Evolutionary conservation across 2,113 vertebrate genomes (phyloP).

Genomic region (Epinephelus moara): DNA sequence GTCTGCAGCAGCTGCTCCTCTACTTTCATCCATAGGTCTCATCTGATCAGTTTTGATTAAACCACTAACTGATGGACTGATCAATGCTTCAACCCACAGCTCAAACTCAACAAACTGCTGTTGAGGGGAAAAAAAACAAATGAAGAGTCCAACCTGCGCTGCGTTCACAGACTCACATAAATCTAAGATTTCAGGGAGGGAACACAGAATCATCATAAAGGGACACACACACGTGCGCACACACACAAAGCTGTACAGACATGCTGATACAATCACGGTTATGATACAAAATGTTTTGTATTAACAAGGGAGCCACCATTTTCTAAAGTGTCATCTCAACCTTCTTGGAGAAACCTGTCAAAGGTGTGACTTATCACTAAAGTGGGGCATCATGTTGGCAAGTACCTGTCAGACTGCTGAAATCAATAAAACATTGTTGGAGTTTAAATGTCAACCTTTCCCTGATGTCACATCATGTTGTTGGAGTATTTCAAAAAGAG

Average conservation of each 20-base stretch:
- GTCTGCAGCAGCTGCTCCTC: too few relatives aligned
- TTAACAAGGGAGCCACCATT: background rate
- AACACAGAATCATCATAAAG: too few relatives aligned
- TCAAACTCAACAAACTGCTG: too few relatives aligned
- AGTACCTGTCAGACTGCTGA: conserved; percentile 38
- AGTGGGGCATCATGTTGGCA: conserved; percentile 16
- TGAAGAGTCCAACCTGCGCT: too few relatives aligned
- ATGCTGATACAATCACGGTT: background rate
- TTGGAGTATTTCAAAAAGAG: conserved; percentile 43
- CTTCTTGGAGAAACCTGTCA: background rate
- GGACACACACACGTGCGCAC: too few relatives aligned
- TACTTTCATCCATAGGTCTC: too few relatives aligned
- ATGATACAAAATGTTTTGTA: conserved; percentile 11
- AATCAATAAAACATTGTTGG: conserved; percentile 32
- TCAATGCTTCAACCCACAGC: too few relatives aligned
- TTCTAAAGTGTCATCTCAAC: background rate
- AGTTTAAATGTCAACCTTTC: conserved; percentile 56
- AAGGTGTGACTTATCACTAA: conserved; percentile 15
- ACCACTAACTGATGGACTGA: too few relatives aligned
- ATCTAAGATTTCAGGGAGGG: too few relatives aligned
- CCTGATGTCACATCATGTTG: conserved; percentile 33
- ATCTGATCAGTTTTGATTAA: too few relatives aligned
- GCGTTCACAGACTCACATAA: too few relatives aligned
- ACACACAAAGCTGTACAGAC: background rate
- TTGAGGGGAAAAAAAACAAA: too few relatives aligned